Conservation (phyloP, 2,113 vertebrate genomes). For the Mohoua ochrocephala region DNA sequence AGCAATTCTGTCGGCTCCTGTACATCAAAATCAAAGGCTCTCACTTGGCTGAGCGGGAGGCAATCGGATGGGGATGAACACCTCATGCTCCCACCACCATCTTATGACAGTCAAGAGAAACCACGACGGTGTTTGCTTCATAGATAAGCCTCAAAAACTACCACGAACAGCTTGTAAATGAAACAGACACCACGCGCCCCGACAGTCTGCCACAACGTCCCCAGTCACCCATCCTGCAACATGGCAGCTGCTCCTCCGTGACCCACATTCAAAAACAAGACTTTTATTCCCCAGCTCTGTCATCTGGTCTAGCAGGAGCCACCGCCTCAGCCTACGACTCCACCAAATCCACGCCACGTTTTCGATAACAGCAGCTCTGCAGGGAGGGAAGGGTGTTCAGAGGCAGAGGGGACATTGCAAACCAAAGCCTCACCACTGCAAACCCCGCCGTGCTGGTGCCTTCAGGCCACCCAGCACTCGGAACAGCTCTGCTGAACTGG, state of each 20-base stretch:
- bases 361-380: background rate
- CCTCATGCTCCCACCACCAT: background rate
- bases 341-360: rapidly evolving
- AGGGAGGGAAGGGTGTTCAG: background rate
- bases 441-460: background rate
- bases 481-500: background rate
- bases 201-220: background rate
- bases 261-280: background rate
- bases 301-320: background rate
- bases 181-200: background rate
- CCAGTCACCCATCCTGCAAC: background rate
- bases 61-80: background rate
- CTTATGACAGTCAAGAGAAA: background rate
- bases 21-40: background rate
- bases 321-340: background rate
- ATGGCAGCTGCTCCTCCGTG: background rate
- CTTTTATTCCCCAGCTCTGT: background rate
- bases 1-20: constrained; percentile 9
- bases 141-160: background rate
- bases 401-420: background rate
- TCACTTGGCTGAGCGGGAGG: background rate
- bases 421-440: background rate
- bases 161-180: background rate
- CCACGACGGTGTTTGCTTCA: background rate
- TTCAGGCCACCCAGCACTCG: background rate